These are phyloP conservation scores for Zaprionus obscuricornis DNA, from an alignment of 2,888 invertebrate species.

Conservation along the genomic window DNA sequence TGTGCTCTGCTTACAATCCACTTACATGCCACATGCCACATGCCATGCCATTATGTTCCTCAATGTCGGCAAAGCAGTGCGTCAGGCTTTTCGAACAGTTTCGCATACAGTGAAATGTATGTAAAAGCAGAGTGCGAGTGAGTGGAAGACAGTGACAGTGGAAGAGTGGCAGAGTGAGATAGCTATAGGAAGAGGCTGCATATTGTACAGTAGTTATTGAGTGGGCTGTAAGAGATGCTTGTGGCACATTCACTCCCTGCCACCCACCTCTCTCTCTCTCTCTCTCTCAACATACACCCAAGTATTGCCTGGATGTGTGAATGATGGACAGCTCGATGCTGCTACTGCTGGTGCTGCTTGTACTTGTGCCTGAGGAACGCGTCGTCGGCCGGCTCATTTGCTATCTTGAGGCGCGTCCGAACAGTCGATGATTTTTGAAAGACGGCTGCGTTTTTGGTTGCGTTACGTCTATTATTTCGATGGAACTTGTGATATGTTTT, in stretches of 20 bases:
- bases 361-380: no score
- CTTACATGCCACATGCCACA: constrained; percentile 6
- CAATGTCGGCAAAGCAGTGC: constrained; percentile 43
- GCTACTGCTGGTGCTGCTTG: not conserved
- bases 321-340: constrained; percentile 31
- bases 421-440: constrained; percentile 24
- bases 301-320: constrained; percentile 13
- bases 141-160: no score
- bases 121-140: no score
- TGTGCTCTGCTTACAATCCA: not conserved
- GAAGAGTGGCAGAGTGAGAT: not conserved
- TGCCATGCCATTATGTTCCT: not conserved
- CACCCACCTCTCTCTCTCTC: no score
- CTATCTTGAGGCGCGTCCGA: constrained; percentile 33
- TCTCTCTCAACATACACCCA: no score
- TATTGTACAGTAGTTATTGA: not conserved
- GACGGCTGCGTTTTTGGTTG: no score
- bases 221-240: no score
- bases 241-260: no score
- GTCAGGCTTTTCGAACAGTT: constrained; percentile 24
- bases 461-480: no score
- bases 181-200: not conserved
- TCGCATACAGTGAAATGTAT: no score
- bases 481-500: constrained; percentile 45
- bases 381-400: constrained; percentile 34